phyloP scores from a whole-genome alignment of 1,140 invertebrate species.

The Brachionus rubens region DNA sequence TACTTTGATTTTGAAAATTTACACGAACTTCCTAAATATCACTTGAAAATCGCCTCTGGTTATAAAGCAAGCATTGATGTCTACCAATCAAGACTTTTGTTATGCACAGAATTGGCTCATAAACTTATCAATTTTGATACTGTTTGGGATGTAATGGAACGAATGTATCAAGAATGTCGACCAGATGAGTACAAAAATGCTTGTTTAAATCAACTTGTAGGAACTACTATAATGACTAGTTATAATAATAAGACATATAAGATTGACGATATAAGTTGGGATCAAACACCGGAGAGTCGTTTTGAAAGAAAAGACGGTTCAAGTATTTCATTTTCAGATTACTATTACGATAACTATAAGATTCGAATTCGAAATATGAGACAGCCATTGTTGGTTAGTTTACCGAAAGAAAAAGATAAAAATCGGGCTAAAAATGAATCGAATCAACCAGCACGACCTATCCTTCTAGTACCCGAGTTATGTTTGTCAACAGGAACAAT shows the following conservation, averaged over 20 bases:
- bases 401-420: conserved; percentile 54
- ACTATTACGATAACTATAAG: conserved; percentile 69
- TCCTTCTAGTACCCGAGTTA: conserved; percentile 56
- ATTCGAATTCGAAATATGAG: conserved; percentile 71
- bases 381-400: conserved; percentile 70
- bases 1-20: conserved; percentile 45
- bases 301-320: conserved; percentile 66
- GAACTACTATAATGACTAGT: conserved; percentile 42
- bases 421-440: conserved; percentile 45
- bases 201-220: conserved; percentile 20
- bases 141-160: conserved; percentile 72
- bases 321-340: conserved; percentile 71
- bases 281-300: conserved; percentile 65
- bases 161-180: conserved; percentile 49
- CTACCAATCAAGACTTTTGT: conserved; percentile 65
- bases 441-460: conserved; percentile 47
- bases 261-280: conserved; percentile 79
- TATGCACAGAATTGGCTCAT: conserved; percentile 79
- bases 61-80: conserved; percentile 44
- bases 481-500: conserved; percentile 51
- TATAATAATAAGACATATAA: conserved; percentile 86
- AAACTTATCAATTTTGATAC: conserved; percentile 72
- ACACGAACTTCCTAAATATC: conserved; percentile 12
- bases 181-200: conserved; percentile 50
- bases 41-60: conserved; percentile 27